These are phyloP conservation scores for Papilio demoleus DNA, from an alignment of 2,888 invertebrate genomes.

Conservation along the genomic window DNA sequence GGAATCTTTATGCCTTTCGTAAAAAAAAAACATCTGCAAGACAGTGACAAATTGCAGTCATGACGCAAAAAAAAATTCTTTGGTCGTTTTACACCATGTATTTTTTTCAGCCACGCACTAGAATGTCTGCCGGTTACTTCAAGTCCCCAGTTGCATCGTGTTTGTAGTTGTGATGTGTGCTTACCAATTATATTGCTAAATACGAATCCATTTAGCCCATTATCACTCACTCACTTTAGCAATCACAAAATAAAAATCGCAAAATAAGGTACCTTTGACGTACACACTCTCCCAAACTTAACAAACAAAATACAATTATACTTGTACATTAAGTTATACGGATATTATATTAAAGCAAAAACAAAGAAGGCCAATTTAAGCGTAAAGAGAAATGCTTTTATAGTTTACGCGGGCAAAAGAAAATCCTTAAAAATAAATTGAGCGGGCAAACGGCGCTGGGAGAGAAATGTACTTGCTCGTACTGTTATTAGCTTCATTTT, in stretches of 20 bases:
- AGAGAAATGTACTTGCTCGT: constrained; percentile 51
- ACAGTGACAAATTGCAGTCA: constrained; percentile 37
- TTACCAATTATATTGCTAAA: no score
- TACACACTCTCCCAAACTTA: background rate
- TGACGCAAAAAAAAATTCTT: constrained; percentile 9
- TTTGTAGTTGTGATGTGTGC: no score
- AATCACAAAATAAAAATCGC: no score
- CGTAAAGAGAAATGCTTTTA: constrained; percentile 38
- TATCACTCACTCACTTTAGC: no score
- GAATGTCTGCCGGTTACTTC: background rate
- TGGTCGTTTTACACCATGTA: constrained; percentile 3
- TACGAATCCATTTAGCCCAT: no score
- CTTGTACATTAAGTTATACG: constrained; percentile 12
- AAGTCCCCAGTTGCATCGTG: background rate
- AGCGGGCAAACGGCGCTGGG: constrained; percentile 49
- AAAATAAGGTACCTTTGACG: no score
- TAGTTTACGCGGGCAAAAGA: constrained; percentile 44
- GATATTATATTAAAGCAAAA: constrained; percentile 40
- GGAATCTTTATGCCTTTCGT: background rate
- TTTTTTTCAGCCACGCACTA: background rate
- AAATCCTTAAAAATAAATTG: constrained; percentile 43
- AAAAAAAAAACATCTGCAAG: constrained; percentile 24
- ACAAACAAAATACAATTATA: background rate
- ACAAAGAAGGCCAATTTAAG: constrained; percentile 36
- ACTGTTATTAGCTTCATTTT: constrained; percentile 53